Conservation (phyloP, 53 echinoderm and acorn worm species). For the Luidia sarsii region DNA sequence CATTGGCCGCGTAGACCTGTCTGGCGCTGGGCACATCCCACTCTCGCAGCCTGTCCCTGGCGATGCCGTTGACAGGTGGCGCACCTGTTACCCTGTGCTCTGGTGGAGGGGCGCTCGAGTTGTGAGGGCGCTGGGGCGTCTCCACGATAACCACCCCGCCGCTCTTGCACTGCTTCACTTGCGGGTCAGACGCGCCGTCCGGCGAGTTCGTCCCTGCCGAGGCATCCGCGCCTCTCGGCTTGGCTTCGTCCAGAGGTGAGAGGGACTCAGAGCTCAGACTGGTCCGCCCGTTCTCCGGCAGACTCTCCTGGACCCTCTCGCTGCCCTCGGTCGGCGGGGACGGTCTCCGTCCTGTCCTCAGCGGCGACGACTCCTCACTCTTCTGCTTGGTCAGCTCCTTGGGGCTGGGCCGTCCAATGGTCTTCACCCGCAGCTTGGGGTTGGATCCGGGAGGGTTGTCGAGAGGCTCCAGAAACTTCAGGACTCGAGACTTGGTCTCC, state of each 20-base stretch:
- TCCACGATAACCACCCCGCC: slow-evolving; percentile 18
- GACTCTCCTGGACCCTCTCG: not conserved
- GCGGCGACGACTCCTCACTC: not conserved
- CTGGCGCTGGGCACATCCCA: slow-evolving; percentile 45
- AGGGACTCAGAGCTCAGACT: not conserved
- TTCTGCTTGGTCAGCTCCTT: slow-evolving; percentile 30
- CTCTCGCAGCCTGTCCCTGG: slow-evolving; percentile 24
- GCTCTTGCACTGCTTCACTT: slow-evolving; percentile 38
- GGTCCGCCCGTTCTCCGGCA: slow-evolving; percentile 23
- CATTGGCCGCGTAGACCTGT: slow-evolving; percentile 50
- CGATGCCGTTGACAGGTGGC: slow-evolving; percentile 32
- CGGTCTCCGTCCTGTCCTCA: not conserved
- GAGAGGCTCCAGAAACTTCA: slow-evolving; percentile 82
- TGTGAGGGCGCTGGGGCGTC: not conserved
- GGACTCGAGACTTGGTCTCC: slow-evolving; percentile 75
- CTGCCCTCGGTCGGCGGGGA: slow-evolving; percentile 9
- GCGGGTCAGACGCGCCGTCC: not conserved
- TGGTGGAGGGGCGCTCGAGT: too few species aligned
- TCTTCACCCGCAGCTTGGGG: slow-evolving; percentile 34
- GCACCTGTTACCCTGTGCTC: slow-evolving; percentile 14
- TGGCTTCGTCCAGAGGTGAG: not conserved
- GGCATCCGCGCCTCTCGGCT: too few species aligned
- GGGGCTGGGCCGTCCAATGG: slow-evolving; percentile 46
- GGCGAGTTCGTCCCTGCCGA: too few species aligned
- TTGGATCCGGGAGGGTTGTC: slow-evolving; percentile 77